phyloP scores from a whole-genome alignment of 2,888 invertebrate genomes.

The Ypsolopha scabrella region DNA sequence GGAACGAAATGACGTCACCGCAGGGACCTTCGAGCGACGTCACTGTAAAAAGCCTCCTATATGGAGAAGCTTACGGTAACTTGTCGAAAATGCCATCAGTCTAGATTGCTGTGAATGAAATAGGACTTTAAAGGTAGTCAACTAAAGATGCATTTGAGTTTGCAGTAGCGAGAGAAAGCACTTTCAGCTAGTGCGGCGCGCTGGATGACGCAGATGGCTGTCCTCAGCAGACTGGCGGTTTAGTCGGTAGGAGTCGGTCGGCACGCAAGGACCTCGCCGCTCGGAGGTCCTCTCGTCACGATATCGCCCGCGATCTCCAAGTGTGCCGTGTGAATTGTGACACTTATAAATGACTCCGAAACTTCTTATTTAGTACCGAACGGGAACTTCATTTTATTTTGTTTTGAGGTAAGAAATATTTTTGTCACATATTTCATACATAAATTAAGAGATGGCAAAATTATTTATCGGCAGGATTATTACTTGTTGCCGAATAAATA shows the following conservation, averaged over 20 bases:
- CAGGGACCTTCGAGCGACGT: conserved; percentile 12
- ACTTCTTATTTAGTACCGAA: conserved; percentile 12
- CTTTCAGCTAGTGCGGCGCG: conserved; percentile 55
- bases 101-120: not conserved
- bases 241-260: conserved; percentile 15
- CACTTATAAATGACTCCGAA: conserved; percentile 8
- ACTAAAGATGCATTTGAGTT: conserved; percentile 32
- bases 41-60: conserved; percentile 27
- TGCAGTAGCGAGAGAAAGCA: conserved; percentile 53
- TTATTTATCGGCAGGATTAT: too few relatives aligned
- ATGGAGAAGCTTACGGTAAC: conserved; percentile 30
- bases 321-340: conserved; percentile 17
- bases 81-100: conserved; percentile 6
- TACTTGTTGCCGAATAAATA: too few relatives aligned
- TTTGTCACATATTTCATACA: too few relatives aligned
- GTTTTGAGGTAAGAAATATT: too few relatives aligned
- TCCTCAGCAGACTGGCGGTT: conserved; percentile 15
- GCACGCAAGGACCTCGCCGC: conserved; percentile 30
- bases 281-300: conserved; percentile 8
- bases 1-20: conserved; percentile 43
- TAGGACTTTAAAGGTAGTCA: conserved; percentile 29
- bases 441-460: too few relatives aligned
- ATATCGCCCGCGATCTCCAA: conserved; percentile 17
- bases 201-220: conserved; percentile 55
- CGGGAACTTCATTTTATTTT: too few relatives aligned